Evolutionary conservation across 2,113 vertebrate species (phyloP).

Genomic region (Ailuropoda melanoleuca): DNA sequence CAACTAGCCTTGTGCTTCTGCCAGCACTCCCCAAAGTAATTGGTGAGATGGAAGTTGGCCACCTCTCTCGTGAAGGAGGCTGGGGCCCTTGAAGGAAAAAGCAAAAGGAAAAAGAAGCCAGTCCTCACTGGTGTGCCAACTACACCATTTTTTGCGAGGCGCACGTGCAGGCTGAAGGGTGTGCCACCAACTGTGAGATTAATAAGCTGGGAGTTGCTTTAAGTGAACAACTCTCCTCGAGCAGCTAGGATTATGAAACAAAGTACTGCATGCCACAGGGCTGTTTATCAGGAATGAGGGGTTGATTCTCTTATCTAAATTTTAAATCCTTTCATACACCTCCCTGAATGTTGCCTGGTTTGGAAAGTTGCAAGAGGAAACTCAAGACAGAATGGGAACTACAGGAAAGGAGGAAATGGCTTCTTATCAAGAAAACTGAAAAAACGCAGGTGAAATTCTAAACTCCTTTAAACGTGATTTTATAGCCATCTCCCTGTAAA

Average conservation of each 20-base stretch:
- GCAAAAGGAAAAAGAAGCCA: conserved; percentile 22
- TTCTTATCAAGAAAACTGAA: conserved; percentile 8
- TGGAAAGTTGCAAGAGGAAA: conserved; percentile 47
- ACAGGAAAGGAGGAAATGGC: not conserved
- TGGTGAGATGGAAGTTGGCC: conserved; percentile 17
- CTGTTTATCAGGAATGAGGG: not conserved
- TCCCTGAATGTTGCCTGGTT: conserved; percentile 30
- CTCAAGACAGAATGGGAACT: not conserved
- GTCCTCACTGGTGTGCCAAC: conserved; percentile 20
- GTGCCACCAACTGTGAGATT: conserved; percentile 43
- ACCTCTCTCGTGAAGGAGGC: conserved; percentile 1
- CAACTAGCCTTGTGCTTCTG: not conserved
- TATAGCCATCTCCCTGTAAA: not conserved
- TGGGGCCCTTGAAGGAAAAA: not conserved
- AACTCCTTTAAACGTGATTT: conserved; percentile 33
- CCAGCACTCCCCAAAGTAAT: conserved; percentile 39
- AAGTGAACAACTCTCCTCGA: conserved; percentile 10
- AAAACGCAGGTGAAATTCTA: not conserved
- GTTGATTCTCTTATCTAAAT: conserved; percentile 36
- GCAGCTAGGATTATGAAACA: conserved; percentile 23
- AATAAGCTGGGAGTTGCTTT: conserved; percentile 26
- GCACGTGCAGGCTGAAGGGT: conserved; percentile 23
- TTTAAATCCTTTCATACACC: conserved; percentile 17
- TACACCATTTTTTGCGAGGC: conserved; percentile 21
- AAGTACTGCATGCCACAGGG: not conserved